Evolutionary conservation across 1,140 invertebrate genomes (phyloP).

Genomic region (Forficula auricularia): DNA sequence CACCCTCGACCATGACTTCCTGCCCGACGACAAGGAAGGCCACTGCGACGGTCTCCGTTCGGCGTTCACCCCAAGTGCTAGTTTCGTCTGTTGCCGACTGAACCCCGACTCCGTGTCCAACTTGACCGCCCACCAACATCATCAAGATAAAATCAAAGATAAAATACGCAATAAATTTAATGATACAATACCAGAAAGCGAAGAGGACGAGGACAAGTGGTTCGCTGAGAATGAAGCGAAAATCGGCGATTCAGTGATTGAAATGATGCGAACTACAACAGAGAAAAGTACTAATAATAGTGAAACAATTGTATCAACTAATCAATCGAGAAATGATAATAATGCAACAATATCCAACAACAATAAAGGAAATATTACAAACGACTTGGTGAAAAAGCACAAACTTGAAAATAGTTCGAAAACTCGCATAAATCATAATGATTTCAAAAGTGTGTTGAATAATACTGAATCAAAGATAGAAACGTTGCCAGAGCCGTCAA

Average conservation of each 20-base stretch:
- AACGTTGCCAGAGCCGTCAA: not conserved
- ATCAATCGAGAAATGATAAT: no score
- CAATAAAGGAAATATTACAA: no score
- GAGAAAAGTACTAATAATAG: no score
- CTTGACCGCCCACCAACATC: conserved; percentile 1
- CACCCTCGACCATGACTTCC: conserved; percentile 26
- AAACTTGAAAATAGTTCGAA: not conserved
- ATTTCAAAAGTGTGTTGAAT: conserved; percentile 1
- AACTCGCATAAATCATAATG: not conserved
- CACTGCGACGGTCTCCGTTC: conserved; percentile 26
- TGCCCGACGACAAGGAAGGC: conserved; percentile 20
- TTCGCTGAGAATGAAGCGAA: conserved; percentile 2
- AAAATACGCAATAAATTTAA: not conserved
- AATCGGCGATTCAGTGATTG: not conserved
- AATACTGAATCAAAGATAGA: not conserved
- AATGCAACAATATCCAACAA: no score
- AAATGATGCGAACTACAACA: not conserved
- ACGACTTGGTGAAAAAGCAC: no score
- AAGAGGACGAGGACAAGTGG: conserved; percentile 5
- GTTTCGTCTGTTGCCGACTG: conserved; percentile 26
- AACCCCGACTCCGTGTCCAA: conserved; percentile 8
- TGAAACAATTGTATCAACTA: no score
- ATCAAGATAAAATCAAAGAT: not conserved
- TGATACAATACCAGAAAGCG: conserved; percentile 3
- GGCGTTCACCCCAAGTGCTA: conserved; percentile 26